Conservation (phyloP, 2,113 vertebrate species). For the Chloebia gouldiae region DNA sequence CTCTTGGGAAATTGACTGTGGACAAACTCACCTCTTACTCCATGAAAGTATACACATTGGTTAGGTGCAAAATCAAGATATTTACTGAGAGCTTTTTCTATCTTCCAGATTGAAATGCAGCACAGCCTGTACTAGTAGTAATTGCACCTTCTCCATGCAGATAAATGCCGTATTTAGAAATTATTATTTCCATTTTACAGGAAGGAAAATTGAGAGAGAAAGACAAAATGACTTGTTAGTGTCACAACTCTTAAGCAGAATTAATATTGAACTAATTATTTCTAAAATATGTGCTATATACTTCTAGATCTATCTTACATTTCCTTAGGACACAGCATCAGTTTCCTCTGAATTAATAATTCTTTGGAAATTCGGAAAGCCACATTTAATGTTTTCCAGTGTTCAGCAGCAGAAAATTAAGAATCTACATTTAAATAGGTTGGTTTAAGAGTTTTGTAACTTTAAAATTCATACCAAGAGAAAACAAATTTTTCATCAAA, state of each 20-base stretch:
- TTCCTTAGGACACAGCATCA: background rate
- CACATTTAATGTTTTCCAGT: background rate
- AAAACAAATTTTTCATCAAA: background rate
- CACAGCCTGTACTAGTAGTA: background rate
- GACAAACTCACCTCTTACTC: background rate
- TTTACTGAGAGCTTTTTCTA: background rate
- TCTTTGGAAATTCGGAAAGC: background rate
- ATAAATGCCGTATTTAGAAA: background rate
- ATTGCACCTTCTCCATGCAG: background rate
- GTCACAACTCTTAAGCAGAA: background rate
- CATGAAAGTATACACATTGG: background rate
- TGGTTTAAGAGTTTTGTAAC: background rate
- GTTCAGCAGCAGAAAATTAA: background rate
- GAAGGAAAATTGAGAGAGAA: background rate
- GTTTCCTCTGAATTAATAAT: background rate
- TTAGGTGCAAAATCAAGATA: background rate
- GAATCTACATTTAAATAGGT: background rate
- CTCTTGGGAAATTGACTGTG: fast-evolving
- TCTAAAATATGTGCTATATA: background rate
- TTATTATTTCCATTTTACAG: background rate
- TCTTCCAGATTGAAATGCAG: background rate
- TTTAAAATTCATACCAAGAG: background rate
- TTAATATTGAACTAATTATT: background rate
- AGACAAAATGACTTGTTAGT: background rate
- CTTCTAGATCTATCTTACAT: background rate